These are phyloP conservation scores for Hesperophylax magnus DNA, from an alignment of 1,140 invertebrate genomes.

Conservation along the genomic window DNA sequence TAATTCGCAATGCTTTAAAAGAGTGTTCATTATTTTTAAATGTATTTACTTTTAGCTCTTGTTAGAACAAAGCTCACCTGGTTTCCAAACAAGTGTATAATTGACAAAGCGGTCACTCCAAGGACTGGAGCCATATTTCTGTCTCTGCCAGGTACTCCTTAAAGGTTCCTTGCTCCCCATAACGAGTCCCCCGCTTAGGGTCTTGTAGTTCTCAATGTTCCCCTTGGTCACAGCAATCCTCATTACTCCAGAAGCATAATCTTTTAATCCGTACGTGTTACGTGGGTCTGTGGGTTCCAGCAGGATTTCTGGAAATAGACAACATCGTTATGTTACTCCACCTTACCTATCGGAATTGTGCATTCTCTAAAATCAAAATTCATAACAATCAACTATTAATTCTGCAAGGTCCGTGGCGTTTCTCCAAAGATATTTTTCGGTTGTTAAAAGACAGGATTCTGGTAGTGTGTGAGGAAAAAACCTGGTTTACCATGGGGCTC, in stretches of 20 bases:
- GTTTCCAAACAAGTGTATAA: conserved; percentile 77
- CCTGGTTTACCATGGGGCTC: too few species aligned
- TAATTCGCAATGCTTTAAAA: too few species aligned
- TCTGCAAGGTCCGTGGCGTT: too few species aligned
- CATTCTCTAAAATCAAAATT: too few species aligned
- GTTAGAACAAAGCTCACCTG: conserved; percentile 61
- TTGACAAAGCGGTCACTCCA: conserved; percentile 78
- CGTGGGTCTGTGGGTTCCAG: conserved; percentile 68
- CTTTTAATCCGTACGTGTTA: conserved; percentile 67
- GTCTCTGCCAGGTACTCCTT: conserved; percentile 61
- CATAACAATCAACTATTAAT: too few species aligned
- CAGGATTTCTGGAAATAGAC: conserved; percentile 69
- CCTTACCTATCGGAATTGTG: too few species aligned
- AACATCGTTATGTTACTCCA: too few species aligned
- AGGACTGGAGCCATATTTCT: conserved; percentile 63
- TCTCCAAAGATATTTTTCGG: too few species aligned
- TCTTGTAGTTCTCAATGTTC: conserved; percentile 64
- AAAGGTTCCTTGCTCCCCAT: conserved; percentile 64
- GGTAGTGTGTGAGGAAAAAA: too few species aligned
- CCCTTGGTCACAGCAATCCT: conserved; percentile 68
- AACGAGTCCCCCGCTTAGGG: conserved; percentile 64
- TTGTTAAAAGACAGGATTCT: too few species aligned
- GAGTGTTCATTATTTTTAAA: too few species aligned
- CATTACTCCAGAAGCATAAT: conserved; percentile 71
- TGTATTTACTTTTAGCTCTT: too few species aligned